A percentile compares a stretch with the other conserved stretches of the same genome.
Conservation (phyloP, 2,888 invertebrate species). For the Saturnia pavonia region DNA sequence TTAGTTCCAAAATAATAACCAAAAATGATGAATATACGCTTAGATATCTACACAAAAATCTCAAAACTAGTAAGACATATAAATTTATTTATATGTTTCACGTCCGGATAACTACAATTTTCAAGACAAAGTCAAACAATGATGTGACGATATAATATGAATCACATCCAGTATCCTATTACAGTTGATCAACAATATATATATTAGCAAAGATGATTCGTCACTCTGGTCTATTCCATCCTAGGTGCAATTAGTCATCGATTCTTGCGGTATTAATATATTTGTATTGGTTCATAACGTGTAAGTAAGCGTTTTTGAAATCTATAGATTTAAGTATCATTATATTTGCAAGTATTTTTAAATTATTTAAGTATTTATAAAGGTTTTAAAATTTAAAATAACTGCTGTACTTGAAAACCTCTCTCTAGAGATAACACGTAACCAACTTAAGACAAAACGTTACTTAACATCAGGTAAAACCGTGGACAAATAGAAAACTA, state of each 20-base stretch:
- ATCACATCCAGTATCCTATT: constrained; percentile 62
- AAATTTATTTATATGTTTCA: background rate
- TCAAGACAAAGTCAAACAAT: constrained; percentile 34
- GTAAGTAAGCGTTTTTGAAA: background rate
- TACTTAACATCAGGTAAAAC: background rate
- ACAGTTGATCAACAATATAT: constrained; percentile 62
- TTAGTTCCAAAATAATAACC: background rate
- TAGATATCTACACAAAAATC: background rate
- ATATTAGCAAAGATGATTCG: constrained; percentile 60
- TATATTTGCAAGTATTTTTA: constrained; percentile 12
- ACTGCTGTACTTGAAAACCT: background rate
- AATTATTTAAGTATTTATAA: background rate
- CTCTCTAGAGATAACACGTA: background rate
- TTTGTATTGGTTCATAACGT: background rate
- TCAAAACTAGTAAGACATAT: background rate
- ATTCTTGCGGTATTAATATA: constrained; percentile 31
- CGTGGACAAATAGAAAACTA: background rate
- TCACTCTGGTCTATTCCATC: constrained; percentile 51
- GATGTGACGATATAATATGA: constrained; percentile 50
- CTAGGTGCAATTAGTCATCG: constrained; percentile 44
- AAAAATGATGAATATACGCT: background rate
- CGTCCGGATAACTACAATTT: constrained; percentile 3
- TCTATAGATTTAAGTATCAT: constrained; percentile 3
- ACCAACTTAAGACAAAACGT: background rate
- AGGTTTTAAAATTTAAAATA: background rate